Base-by-base conservation (phyloP, 2,113 vertebrate genomes). In the Electrona antarctica region DNA sequence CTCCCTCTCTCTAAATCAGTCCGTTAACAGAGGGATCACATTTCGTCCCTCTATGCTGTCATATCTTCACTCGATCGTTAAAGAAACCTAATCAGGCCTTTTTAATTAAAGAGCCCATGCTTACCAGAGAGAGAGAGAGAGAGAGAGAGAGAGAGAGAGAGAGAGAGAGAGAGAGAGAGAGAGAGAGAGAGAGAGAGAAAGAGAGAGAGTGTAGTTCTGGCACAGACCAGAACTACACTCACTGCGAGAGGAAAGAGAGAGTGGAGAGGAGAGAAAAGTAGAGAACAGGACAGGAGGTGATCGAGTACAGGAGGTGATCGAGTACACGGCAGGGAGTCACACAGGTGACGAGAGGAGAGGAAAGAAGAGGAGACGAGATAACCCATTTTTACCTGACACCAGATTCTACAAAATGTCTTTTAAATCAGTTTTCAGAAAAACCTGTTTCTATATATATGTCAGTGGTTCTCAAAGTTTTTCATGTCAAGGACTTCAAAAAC, bases 21-120 rank as follows among this genome's bases (percentile, higher is more conserved):
- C 15, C 9, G 1, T 51, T 29, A 54, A 41, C 29, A 3, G 54
- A 12, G 4, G 45, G 69, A 73, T 80, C 64, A 2, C 1, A 21
- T 82, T 65, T 64, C 78, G 57, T 45, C 54, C 51, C 13, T 3
- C 21, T 3, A 10, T n/a, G 58, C 66, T 57, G 54, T 85, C 67
- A 70, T 75, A 60, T 79, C 64, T 78, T 60, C 54, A 28, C 3
- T 41, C 52, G 11, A 77, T 80, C 64, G 61, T 63, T 64, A 70
- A 54, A 59, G 78, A 76, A 90, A 84, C 81, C 70, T 41, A 79
- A 83, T 79, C 77, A 84, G 73, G 71, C 72, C 54, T 28, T 64
- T 80, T 76, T 85, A 84, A 90, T 87, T 85, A 87, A 85, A 83
- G 69, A 80, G 69, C 72, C 46, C 57, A 21, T 50, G 63, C 69